These are phyloP conservation scores for Dromaius novaehollandiae DNA, from an alignment of 2,113 vertebrate genomes.

Conservation along the genomic window DNA sequence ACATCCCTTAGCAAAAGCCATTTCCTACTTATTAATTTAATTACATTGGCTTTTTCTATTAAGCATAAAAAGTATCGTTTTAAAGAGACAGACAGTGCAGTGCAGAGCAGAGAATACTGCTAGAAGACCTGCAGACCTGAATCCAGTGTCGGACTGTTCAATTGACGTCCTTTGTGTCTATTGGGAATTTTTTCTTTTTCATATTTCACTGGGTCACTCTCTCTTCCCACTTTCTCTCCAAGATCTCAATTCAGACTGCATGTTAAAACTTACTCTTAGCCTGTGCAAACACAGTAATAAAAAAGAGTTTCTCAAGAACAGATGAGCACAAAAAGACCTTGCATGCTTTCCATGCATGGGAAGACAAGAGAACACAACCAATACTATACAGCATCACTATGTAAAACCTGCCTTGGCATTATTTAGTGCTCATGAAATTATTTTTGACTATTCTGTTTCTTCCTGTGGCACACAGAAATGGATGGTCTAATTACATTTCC, in stretches of 20 bases:
- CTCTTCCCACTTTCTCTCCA: background rate
- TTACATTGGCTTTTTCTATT: background rate
- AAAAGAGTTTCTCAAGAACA: background rate
- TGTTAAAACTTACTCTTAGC: background rate
- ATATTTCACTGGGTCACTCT: background rate
- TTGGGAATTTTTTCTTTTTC: background rate
- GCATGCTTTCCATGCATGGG: background rate
- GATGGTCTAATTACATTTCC: background rate
- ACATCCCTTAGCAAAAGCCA: background rate
- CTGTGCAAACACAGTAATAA: background rate
- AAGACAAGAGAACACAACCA: background rate
- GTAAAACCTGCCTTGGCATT: background rate
- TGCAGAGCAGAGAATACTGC: background rate
- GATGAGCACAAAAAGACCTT: background rate
- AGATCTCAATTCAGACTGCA: background rate
- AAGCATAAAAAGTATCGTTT: background rate
- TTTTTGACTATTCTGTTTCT: background rate
- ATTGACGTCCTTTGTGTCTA: background rate
- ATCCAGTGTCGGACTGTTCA: background rate
- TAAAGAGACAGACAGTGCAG: background rate
- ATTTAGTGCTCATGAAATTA: background rate
- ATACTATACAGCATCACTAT: background rate
- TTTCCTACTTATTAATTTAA: background rate
- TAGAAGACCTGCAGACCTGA: background rate
- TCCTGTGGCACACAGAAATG: background rate